phyloP scores from a whole-genome alignment of 2,113 vertebrate species.

The Apeltes quadracus region DNA sequence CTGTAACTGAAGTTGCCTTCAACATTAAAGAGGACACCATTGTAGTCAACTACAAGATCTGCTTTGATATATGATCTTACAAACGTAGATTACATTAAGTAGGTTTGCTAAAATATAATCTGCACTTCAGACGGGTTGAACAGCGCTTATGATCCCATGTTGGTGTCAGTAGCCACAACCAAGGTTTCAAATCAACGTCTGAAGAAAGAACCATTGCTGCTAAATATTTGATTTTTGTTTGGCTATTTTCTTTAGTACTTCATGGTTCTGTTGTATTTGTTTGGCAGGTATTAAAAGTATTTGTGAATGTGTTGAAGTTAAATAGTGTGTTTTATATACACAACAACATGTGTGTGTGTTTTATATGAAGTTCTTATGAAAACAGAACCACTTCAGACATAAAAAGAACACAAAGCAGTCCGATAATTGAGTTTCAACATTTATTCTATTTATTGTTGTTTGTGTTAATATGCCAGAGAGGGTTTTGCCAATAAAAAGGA shows the following conservation, averaged over 20 bases:
- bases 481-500: constrained; percentile 27
- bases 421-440: constrained; percentile 27
- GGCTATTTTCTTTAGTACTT: not conserved
- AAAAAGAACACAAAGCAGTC: not conserved
- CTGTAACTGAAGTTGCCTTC: constrained; percentile 77
- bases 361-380: not conserved
- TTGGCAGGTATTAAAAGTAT: not conserved
- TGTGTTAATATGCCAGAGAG: constrained; percentile 53
- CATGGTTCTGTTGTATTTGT: not conserved
- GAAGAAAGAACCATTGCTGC: not conserved
- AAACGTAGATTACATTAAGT: not conserved
- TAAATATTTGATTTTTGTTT: not conserved
- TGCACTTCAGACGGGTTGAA: not conserved
- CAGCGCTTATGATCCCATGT: not conserved
- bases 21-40: not conserved
- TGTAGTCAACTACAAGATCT: not conserved
- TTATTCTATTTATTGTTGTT: constrained; percentile 57
- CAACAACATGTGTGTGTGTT: not conserved
- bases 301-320: not conserved
- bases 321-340: not conserved
- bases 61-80: not conserved
- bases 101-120: not conserved
- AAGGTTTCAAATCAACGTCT: not conserved
- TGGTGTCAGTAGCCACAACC: not conserved
- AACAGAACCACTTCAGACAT: not conserved